Evolutionary conservation across 2,797 vertebrate species (phyloP).

Genomic region (Coreius guichenoti): DNA sequence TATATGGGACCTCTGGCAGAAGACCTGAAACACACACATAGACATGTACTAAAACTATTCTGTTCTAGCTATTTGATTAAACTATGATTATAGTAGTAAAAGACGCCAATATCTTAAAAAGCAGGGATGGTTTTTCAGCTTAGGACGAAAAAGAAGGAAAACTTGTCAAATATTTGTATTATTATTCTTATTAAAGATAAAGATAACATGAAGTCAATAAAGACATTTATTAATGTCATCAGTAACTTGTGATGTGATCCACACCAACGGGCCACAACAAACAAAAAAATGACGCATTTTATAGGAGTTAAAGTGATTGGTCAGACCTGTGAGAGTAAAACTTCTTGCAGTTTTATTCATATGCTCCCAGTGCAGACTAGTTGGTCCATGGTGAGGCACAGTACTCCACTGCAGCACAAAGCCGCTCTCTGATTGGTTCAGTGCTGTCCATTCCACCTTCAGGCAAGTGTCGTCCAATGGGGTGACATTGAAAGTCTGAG

Average conservation of each 20-base stretch:
- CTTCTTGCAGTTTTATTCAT: constrained; percentile 53
- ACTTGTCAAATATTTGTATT: neutral
- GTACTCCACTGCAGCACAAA: constrained; percentile 77
- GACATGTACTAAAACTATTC: neutral
- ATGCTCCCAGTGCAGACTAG: constrained; percentile 64
- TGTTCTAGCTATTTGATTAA: neutral
- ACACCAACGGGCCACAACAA: neutral
- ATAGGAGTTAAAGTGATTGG: neutral
- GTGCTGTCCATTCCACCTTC: constrained; percentile 69
- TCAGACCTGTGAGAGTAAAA: constrained; percentile 71
- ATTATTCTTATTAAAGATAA: neutral
- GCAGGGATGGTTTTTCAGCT: neutral
- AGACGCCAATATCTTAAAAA: neutral
- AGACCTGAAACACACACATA: constrained; percentile 58
- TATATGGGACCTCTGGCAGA: constrained; percentile 60
- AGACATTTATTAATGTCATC: neutral
- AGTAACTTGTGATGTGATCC: neutral
- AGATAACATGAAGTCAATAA: neutral
- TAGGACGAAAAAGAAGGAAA: neutral
- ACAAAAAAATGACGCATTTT: neutral
- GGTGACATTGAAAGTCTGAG: constrained; percentile 36
- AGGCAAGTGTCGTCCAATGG: constrained; percentile 65
- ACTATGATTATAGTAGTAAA: neutral
- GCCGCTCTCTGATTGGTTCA: constrained; percentile 36
- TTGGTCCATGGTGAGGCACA: constrained; percentile 49